These are phyloP conservation scores for Iselma pallidipennis DNA, from an alignment of 2,888 invertebrate genomes.

Conservation along the genomic window DNA sequence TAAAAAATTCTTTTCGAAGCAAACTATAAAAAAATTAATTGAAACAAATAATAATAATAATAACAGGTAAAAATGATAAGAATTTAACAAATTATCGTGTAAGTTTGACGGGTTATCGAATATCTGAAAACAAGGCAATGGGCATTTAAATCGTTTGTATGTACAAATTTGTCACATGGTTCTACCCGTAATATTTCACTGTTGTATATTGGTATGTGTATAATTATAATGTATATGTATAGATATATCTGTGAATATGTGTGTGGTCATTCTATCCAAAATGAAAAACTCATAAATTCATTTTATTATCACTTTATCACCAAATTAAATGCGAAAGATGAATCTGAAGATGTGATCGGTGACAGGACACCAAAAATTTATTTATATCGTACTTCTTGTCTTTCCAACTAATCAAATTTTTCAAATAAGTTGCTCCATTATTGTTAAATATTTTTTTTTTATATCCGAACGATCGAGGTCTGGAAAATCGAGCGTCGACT, in stretches of 20 bases:
- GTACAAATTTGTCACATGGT: conserved; percentile 26
- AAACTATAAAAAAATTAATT: no score
- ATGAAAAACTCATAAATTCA: conserved; percentile 29
- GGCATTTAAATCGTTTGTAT: conserved; percentile 20
- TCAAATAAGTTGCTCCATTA: no score
- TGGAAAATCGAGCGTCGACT: no score
- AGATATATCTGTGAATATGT: conserved; percentile 10
- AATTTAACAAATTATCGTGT: background rate
- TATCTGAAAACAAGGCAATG: conserved; percentile 22
- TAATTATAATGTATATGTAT: no score
- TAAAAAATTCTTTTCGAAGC: no score
- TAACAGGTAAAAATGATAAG: background rate
- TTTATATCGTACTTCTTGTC: no score
- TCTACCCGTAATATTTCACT: conserved; percentile 22
- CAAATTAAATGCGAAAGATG: conserved; percentile 10
- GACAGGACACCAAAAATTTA: background rate
- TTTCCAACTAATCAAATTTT: no score
- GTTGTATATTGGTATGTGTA: conserved; percentile 9
- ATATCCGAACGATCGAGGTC: no score
- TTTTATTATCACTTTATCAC: conserved; percentile 30
- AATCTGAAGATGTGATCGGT: background rate
- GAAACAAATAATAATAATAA: background rate
- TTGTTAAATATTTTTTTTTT: no score
- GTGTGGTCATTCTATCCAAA: conserved; percentile 31
- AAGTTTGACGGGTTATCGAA: conserved; percentile 10